phyloP scores from a whole-genome alignment of 1,140 invertebrate species.

The Heliconius melpomene region DNA sequence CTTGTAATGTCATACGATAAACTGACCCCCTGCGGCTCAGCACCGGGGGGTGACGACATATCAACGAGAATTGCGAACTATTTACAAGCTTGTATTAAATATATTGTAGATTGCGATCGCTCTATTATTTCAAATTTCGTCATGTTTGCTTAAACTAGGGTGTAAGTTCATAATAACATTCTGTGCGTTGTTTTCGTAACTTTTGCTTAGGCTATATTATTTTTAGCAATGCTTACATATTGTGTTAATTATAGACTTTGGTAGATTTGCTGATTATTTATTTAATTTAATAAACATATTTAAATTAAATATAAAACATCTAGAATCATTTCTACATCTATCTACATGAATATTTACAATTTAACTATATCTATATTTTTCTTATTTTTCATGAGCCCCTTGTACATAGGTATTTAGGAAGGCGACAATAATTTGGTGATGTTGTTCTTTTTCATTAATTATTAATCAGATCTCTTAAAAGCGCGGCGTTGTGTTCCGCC shows the following conservation, averaged over 20 bases:
- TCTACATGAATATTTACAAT: not conserved
- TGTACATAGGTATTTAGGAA: too few species aligned
- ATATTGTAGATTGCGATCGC: not conserved
- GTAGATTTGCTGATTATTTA: not conserved
- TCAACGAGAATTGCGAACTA: constrained; percentile 45
- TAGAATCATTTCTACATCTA: too few species aligned
- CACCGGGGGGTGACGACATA: constrained; percentile 54
- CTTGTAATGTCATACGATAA: constrained; percentile 62
- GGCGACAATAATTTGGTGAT: too few species aligned
- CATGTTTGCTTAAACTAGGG: constrained; percentile 5
- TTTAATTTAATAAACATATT: not conserved
- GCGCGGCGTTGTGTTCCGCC: too few species aligned
- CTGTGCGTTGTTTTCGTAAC: not conserved
- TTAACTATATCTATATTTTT: not conserved
- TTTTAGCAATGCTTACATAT: not conserved
- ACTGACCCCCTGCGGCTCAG: constrained; percentile 64
- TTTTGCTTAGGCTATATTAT: not conserved
- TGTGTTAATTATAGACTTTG: not conserved
- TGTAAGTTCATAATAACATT: constrained; percentile 3
- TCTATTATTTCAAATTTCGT: constrained; percentile 12
- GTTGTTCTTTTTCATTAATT: too few species aligned
- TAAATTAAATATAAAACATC: too few species aligned
- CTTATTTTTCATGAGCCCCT: too few species aligned
- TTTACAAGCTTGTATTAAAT: constrained; percentile 7
- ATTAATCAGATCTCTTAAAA: too few species aligned